These are phyloP conservation scores for Volucella inflata DNA, from an alignment of 2,888 invertebrate genomes.

Conservation along the genomic window DNA sequence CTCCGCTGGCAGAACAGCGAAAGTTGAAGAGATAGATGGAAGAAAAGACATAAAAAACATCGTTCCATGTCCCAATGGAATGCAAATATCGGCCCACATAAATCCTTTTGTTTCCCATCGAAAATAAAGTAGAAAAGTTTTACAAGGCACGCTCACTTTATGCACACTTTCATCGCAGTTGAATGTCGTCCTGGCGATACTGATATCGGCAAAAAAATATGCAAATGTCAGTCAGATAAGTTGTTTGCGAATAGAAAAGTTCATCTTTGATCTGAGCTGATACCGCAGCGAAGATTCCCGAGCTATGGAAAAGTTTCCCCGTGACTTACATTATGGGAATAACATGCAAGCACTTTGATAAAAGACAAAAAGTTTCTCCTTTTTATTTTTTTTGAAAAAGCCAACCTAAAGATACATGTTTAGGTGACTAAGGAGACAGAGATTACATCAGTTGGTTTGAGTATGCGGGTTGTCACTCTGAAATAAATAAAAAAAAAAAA, in stretches of 20 bases:
- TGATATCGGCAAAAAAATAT: slow-evolving; percentile 52
- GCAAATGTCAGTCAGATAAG: slow-evolving; percentile 63
- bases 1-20: slow-evolving; percentile 60
- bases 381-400: too few relatives aligned
- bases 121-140: slow-evolving; percentile 58
- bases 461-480: too few relatives aligned
- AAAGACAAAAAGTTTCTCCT: neutral
- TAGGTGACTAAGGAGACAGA: too few relatives aligned
- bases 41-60: slow-evolving; percentile 15
- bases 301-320: slow-evolving; percentile 22
- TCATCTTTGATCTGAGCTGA: slow-evolving; percentile 51
- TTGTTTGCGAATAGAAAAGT: slow-evolving; percentile 48
- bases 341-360: slow-evolving; percentile 20
- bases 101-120: slow-evolving; percentile 60
- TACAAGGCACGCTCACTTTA: slow-evolving; percentile 41
- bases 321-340: slow-evolving; percentile 29
- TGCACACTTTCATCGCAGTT: slow-evolving; percentile 41
- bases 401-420: too few relatives aligned
- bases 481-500: too few relatives aligned
- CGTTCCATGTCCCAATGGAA: slow-evolving; percentile 65
- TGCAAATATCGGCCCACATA: slow-evolving; percentile 68
- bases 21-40: slow-evolving; percentile 33
- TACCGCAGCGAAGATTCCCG: slow-evolving; percentile 12
- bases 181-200: slow-evolving; percentile 23
- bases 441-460: too few relatives aligned